Base-by-base conservation (phyloP, 1,140 invertebrate genomes). In the Heliconius nattereri region DNA sequence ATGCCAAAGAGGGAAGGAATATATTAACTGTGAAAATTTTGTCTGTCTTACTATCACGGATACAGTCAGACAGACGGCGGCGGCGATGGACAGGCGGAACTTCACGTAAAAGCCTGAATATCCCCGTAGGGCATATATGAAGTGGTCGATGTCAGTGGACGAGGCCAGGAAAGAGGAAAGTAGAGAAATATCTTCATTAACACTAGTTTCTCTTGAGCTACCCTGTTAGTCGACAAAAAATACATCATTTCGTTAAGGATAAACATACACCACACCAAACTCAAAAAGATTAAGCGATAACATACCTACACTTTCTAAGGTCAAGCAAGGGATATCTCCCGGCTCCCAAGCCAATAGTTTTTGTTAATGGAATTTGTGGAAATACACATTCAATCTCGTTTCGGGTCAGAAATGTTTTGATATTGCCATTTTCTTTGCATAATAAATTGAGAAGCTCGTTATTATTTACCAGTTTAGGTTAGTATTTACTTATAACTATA, bases 271-370 rank as follows among this genome's bases (percentile, higher is more conserved):
- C 11, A 66, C 29, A 66, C 11, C 23, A 26, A 29, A 23, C 60
- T 5, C 16, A 66, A 52, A 66, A 66, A 11, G 26, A 66, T 66
- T 26, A 60, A n/a, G 23, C 26, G 11, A 66, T 66, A 66, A 26
- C 60, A 66, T 66, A 66, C 26, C 20, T 52, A 52, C 49, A 52
- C 49, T 13, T 26, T 29, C 60, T 66, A 29, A 66, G 26, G 60
- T 66, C 60, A 66, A 66, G 26, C 26, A 23, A 66, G 60, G 60
- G 60, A 66, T 66, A 66, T 66, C 26, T 66, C 60, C 26, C 23
- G 60, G 26, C 60, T 66, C 60, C 60, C 60, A 66, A 66, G 60
- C 60, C 60, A 66, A 66, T 66, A 66, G 60, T 66, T 66, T 66
- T 66, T 66, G 60, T 66, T 66, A 66, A 66, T 66, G 26, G 60